Percentiles rank a stretch among this genome's conserved stretches.
Evolutionary conservation across 2,888 invertebrate species (phyloP).

Genomic region (Agapostemon virescens): DNA sequence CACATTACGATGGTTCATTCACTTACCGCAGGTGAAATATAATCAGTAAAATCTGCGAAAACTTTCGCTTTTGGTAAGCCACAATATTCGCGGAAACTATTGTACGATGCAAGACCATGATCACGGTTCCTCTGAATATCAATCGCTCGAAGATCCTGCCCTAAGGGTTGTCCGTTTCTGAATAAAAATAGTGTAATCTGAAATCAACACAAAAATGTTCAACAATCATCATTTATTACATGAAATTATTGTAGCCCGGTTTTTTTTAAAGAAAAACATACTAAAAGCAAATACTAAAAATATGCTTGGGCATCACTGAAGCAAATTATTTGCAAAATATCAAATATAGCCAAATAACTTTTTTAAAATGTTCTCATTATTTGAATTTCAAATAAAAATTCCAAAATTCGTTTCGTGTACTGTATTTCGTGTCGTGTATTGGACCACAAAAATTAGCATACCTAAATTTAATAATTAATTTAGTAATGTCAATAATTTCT

Average conservation of each 20-base stretch:
- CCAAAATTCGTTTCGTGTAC: too few relatives aligned
- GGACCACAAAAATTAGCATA: too few relatives aligned
- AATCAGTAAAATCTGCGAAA: slow-evolving; percentile 85
- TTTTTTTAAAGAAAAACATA: too few relatives aligned
- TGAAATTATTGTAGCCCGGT: neutral
- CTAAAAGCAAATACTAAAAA: too few relatives aligned
- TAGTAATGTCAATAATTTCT: too few relatives aligned
- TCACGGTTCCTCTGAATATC: slow-evolving; percentile 94
- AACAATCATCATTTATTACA: neutral
- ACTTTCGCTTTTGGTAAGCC: slow-evolving; percentile 85
- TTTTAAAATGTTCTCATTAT: too few relatives aligned
- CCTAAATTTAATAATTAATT: too few relatives aligned
- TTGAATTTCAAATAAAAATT: too few relatives aligned
- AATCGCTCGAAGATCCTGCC: slow-evolving; percentile 89
- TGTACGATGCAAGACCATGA: slow-evolving; percentile 91
- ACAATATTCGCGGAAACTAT: slow-evolving; percentile 88
- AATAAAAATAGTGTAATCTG: slow-evolving; percentile 86
- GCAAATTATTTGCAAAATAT: too few relatives aligned
- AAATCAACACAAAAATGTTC: slow-evolving; percentile 2
- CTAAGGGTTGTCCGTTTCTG: slow-evolving; percentile 87
- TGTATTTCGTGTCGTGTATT: too few relatives aligned
- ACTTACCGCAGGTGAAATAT: slow-evolving; percentile 65
- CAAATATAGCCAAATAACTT: too few relatives aligned
- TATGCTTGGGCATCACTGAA: too few relatives aligned
- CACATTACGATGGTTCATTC: neutral